Evolutionary conservation across 2,888 invertebrate genomes (phyloP), one percentile per base, ranked within the genome.

Genomic region (Coelopa pilipes): DNA sequence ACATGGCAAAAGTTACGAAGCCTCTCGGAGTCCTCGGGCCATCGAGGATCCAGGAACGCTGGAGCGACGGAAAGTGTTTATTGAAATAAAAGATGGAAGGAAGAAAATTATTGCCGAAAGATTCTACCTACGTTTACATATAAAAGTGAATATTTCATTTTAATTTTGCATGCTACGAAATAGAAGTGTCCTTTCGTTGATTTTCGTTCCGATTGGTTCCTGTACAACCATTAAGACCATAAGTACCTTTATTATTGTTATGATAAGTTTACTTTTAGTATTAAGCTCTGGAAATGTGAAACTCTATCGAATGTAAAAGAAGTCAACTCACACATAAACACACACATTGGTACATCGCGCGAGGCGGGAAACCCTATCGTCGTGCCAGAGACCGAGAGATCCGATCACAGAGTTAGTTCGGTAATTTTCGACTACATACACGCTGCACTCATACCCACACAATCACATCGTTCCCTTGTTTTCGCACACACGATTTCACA

Each of bases 221-320:
- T 34, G 34, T 34, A 34, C 34, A 34, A 34, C 34, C 34, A 34
- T 34, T 34, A 34, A 34, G 34, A 34, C 34, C 34, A 34, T 34
- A 34, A 34, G 34, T 34, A 34, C 34, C 34, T 34, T 34, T 34
- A 7, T 34, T 34, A 34, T 4, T 34, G 34, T 34, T 34, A 34
- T 34, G 34, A 34, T 34, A 34, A 34, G 21, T 63, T 34, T 1
- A 71, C 19, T 45, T 57, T 49, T 60, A 50, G 55, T 50, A 76
- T 76, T 75, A 77, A 78, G 75, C 72, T 77, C 72, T 76, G 72
- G 66, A 77, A 75, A 78, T 75, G 76, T 21, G 53, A 21, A 67
- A 50, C 13, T 50, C 21, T 24, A 53, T 24, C 57, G 12, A 69
- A n/a, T 19, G 11, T n/a, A 15, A 55, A 21, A 17, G 19, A 57